Evolutionary conservation across 2,888 invertebrate genomes (phyloP).

Genomic region (Melanostoma mellinum): DNA sequence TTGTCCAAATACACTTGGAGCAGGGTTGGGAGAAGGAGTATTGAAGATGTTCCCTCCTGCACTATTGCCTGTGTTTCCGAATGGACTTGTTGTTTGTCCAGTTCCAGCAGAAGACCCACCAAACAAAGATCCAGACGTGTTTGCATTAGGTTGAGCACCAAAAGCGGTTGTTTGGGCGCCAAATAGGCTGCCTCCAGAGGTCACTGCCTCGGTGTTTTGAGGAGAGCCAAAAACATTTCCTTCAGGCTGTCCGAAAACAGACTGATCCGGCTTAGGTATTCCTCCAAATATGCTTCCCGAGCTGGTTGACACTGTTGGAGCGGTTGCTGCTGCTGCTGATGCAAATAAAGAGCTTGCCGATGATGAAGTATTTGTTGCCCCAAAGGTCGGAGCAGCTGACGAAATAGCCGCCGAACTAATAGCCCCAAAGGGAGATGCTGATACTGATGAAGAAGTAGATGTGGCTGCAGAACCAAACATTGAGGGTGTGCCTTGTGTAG

Average conservation of each 20-base stretch:
- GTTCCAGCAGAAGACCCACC: conserved; percentile 39
- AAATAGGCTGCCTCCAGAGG: conserved; percentile 76
- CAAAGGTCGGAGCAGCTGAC: conserved; percentile 33
- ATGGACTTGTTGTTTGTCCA: conserved; percentile 52
- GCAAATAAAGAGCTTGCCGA: conserved; percentile 16
- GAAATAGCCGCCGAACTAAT: conserved; percentile 9
- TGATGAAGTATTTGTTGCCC: conserved; percentile 14
- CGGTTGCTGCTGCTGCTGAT: conserved; percentile 34
- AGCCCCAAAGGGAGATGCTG: conserved; percentile 17
- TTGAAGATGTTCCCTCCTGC: conserved; percentile 75
- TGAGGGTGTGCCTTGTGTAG: conserved; percentile 47
- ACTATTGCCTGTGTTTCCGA: conserved; percentile 74
- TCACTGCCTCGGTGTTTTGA: conserved; percentile 51
- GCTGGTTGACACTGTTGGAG: conserved; percentile 37
- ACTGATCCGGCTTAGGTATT: conserved; percentile 79
- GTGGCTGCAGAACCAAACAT: conserved; percentile 62
- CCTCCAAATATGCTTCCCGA: conserved; percentile 77
- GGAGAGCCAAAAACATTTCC: conserved; percentile 32
- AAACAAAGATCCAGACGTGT: conserved; percentile 46
- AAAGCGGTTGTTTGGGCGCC: conserved; percentile 65
- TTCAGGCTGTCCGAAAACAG: conserved; percentile 74
- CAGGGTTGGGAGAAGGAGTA: conserved; percentile 64
- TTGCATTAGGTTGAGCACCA: conserved; percentile 53
- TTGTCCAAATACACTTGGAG: conserved; percentile 52
- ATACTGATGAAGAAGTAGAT: conserved; percentile 36